phyloP scores from a whole-genome alignment of 2,888 invertebrate genomes.

The Dermolepida albohirtum region DNA sequence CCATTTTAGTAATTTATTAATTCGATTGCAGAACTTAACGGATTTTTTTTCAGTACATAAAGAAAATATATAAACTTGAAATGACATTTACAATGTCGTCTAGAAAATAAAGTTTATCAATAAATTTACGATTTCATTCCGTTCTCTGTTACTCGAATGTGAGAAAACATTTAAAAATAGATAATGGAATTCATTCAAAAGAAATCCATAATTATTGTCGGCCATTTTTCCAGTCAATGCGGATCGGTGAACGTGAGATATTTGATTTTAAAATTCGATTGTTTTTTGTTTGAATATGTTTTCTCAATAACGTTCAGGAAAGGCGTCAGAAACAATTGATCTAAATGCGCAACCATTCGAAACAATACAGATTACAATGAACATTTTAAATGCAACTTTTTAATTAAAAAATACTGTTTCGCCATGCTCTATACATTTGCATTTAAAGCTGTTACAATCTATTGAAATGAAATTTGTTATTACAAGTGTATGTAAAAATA shows the following conservation, averaged over 20 bases:
- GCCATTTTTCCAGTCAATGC: background rate
- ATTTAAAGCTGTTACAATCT: background rate
- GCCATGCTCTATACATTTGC: slow-evolving; percentile 1
- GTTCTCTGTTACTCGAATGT: background rate
- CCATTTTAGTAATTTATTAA: no score
- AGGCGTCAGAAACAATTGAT: slow-evolving; percentile 23
- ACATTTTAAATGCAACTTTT: slow-evolving; percentile 10
- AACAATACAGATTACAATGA: slow-evolving; percentile 21
- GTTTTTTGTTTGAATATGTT: slow-evolving; percentile 24
- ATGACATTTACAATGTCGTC: no score
- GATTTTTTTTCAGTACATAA: no score
- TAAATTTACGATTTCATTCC: no score
- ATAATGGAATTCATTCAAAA: slow-evolving; percentile 9
- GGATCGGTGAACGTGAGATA: slow-evolving; percentile 13
- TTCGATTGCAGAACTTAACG: no score
- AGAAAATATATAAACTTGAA: no score
- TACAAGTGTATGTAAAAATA: no score
- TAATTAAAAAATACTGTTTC: slow-evolving; percentile 11
- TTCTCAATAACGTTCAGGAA: slow-evolving; percentile 19
- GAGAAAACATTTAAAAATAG: slow-evolving; percentile 2
- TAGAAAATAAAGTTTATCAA: no score
- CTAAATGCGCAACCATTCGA: slow-evolving; percentile 14
- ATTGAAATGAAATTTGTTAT: background rate
- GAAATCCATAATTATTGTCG: slow-evolving; percentile 3
- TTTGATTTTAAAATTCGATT: slow-evolving; percentile 18